Evolutionary conservation across 2,888 invertebrate species (phyloP).

Genomic region (Eupithecia exiguata): DNA sequence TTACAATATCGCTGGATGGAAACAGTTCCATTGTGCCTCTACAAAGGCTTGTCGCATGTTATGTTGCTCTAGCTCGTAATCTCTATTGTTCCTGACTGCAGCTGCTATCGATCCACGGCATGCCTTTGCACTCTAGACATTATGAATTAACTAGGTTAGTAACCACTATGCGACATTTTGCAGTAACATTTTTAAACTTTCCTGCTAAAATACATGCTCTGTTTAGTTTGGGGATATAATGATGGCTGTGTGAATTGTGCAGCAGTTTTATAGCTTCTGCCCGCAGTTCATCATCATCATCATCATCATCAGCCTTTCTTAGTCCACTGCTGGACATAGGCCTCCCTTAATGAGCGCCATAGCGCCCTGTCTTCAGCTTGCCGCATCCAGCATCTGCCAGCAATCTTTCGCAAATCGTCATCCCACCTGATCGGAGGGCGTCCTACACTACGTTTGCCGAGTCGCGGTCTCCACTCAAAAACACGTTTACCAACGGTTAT

Average conservation of each 20-base stretch:
- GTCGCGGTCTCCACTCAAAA: too few relatives aligned
- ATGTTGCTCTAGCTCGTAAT: conserved; percentile 15
- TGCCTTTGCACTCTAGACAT: conserved; percentile 22
- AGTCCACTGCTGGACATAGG: too few relatives aligned
- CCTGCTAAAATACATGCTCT: neutral
- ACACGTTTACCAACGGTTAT: too few relatives aligned
- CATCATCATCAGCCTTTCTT: too few relatives aligned
- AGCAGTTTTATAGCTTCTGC: neutral
- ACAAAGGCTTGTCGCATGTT: conserved; percentile 17
- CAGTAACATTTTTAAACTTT: neutral
- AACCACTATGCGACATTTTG: conserved; percentile 6
- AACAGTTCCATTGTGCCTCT: conserved; percentile 25
- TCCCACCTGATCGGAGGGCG: too few relatives aligned
- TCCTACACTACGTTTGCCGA: too few relatives aligned
- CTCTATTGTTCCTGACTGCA: conserved; percentile 50
- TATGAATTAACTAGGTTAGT: conserved; percentile 28
- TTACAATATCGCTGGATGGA: conserved; percentile 11
- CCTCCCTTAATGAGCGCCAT: too few relatives aligned
- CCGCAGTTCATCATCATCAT: too few relatives aligned
- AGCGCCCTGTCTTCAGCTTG: too few relatives aligned
- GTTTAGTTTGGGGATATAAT: neutral
- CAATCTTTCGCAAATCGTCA: too few relatives aligned
- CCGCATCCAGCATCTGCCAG: too few relatives aligned
- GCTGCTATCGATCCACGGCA: conserved; percentile 56
- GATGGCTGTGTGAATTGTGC: neutral